Evolutionary conservation across 1,140 invertebrate species (phyloP), one percentile per base, ranked within the genome.

Genomic region (Apis dorsata): DNA sequence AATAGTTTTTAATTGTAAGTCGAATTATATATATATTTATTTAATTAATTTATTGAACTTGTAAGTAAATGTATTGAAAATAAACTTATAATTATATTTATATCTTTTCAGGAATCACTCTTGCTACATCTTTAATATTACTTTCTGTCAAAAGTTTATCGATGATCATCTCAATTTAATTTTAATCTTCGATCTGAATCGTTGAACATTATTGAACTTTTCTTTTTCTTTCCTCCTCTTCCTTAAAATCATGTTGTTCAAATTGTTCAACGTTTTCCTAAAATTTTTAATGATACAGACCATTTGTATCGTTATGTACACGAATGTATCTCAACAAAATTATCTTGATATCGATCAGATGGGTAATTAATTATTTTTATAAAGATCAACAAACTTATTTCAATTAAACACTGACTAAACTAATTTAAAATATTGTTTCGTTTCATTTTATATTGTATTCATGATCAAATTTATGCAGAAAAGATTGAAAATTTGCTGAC

Each of bases 1-100:
- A 81, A 84, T 63, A 24, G 65, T 83, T 83, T 87, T 88, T 85
- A 80, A 44, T 44, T 44, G 5, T 44, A 44, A 80, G 82, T 74
- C 55, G 24, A n/a, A 79, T 84, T 81, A 34, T 34, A 44, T 55
- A 34, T 83, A 88, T 86, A 79, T 84, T 57, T 82, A 86, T 86
- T 86, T 83, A 86, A 88, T 77, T 89, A 86, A 89, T 88, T 89
- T 88, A 88, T 89, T 88, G 75, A 82, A 34, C 24, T 11, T 88
- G 82, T 88, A 88, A 83, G 86, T 81, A 86, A 81, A 85, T 62
- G 63, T 76, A 17, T 69, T 13, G 24, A 17, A 51, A 60, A 21
- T 60, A 4, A 60, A n/a, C 21, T n/a, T 60, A 60, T 60, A 60
- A 21, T 2, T n/a, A 34, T 34, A 2, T 34, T 34, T 34, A 34